phyloP scores from a whole-genome alignment of 2,113 vertebrate genomes.

The Gasterosteus aculeatus region DNA sequence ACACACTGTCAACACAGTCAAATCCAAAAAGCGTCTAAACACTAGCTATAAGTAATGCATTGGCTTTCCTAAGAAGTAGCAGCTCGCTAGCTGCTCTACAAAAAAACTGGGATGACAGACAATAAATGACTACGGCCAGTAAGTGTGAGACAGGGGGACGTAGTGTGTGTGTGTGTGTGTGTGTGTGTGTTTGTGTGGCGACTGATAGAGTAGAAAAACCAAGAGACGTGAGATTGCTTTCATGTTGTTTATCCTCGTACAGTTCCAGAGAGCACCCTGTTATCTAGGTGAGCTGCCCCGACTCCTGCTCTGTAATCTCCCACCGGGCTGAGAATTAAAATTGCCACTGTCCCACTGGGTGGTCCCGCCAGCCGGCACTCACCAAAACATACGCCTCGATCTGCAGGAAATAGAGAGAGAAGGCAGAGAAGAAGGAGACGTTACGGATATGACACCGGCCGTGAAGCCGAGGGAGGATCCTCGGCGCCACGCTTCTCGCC shows the following conservation, averaged over 20 bases:
- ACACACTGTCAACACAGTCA: slow-evolving; percentile 16
- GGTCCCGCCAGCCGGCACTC: slow-evolving; percentile 80
- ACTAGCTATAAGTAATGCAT: slow-evolving; percentile 14
- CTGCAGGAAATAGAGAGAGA: slow-evolving; percentile 72
- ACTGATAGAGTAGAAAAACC: slow-evolving; percentile 9
- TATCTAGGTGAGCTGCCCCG: slow-evolving; percentile 73
- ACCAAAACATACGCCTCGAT: slow-evolving; percentile 92
- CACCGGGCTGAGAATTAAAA: slow-evolving; percentile 67
- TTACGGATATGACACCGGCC: slow-evolving; percentile 34
- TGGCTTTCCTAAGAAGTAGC: slow-evolving; percentile 20
- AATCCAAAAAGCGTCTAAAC: slow-evolving; percentile 14
- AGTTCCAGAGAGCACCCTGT: slow-evolving; percentile 71
- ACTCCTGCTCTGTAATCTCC: slow-evolving; percentile 76
- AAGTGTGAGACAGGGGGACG: slow-evolving; percentile 15
- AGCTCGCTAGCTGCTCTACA: slow-evolving; percentile 28
- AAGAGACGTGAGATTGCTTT: slow-evolving; percentile 44
- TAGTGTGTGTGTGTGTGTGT: slow-evolving; percentile 12
- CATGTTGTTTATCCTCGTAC: slow-evolving; percentile 74
- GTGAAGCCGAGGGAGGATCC: slow-evolving; percentile 16
- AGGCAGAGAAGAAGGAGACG: slow-evolving; percentile 29
- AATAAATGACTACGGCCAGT: slow-evolving; percentile 27
- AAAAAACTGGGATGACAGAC: slow-evolving; percentile 17
- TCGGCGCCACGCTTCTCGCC: slow-evolving; percentile 1
- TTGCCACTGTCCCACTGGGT: slow-evolving; percentile 67
- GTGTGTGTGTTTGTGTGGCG: not conserved